phyloP scores from a whole-genome alignment of 2,797 vertebrate genomes.

The Enteromius paludinosus region DNA sequence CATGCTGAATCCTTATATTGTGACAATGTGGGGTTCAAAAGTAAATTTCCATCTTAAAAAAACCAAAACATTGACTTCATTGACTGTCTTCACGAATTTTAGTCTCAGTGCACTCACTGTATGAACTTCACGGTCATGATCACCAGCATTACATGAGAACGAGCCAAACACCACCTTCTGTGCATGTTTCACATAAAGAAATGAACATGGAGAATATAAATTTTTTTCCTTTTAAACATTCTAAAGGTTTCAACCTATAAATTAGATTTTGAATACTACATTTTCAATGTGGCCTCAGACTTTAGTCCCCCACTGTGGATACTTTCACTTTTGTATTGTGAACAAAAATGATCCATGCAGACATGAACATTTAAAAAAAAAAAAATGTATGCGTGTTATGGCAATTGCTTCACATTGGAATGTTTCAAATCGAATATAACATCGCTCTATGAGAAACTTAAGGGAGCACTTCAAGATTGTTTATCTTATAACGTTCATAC shows the following conservation, averaged over 20 bases:
- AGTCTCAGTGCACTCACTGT: not conserved
- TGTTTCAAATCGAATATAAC: constrained; percentile 6
- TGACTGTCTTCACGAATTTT: not conserved
- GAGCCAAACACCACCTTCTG: not conserved
- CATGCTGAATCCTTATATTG: not conserved
- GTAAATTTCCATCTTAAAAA: not conserved
- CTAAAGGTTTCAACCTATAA: not conserved
- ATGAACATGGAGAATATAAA: not conserved
- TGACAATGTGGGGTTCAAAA: not conserved
- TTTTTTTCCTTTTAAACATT: not conserved
- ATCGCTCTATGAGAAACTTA: not conserved
- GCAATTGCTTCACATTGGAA: constrained; percentile 10
- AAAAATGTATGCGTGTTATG: not conserved
- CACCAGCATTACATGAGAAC: not conserved
- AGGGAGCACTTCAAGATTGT: not conserved
- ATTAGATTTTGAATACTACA: not conserved
- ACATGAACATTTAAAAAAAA: not conserved
- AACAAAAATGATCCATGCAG: constrained; percentile 9
- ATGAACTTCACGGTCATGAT: not conserved
- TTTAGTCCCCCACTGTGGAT: not conserved
- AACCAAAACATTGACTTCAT: not conserved
- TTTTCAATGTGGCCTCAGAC: not conserved
- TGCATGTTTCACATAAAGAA: not conserved
- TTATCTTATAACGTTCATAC: not conserved
- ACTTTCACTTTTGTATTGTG: not conserved